Base-by-base conservation (phyloP, 2,888 invertebrate species). In the Panopea generosa region DNA sequence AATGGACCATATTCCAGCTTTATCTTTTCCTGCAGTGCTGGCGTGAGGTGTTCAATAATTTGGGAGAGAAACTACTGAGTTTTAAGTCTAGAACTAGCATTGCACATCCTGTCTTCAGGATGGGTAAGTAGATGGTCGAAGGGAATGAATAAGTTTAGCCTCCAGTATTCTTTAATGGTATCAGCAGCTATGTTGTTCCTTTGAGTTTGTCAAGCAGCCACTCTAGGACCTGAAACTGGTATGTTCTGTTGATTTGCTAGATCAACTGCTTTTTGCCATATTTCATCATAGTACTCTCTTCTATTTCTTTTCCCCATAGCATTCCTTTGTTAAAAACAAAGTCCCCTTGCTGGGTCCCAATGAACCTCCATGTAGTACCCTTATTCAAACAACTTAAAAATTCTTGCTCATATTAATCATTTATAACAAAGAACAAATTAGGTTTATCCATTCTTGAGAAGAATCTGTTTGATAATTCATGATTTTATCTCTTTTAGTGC, bases 111-210 rank as follows among this genome's bases (percentile, higher is more conserved):
- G 29, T 61, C 61, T 45, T 43, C 53, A 20, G 53, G 27, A 20
- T 69, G 26, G 24, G 69, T 43, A 24, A 40, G 22, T 11, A 66
- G 57, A 49, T 66, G 56, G 20, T 66, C 57, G 24, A 69, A 62
- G 2, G 70, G 56, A 2, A 70, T 29, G 47, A 33, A 62, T 9
- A 70, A 14, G 33, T 62, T 62, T 1, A 62, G 26, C 14, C 62
- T n/a, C 70, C 70, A 62, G 70, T 70, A 70, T 18, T 62, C 53
- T 22, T n/a, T 4, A 6, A 60, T 24, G 11, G 53, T 61, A 16
- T 38, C 40, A 27, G 70, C 70, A 24, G 61, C 22, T 2, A 62
- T 52, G 45, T 62, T 70, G 55, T 62, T 62, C 22, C 55, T 22
- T 7, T 61, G 45, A 7, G 9, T 20, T 27, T 70, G 62, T 9